Evolutionary conservation across 2,888 invertebrate genomes (phyloP).

Genomic region (Cyrtodaria siliqua): DNA sequence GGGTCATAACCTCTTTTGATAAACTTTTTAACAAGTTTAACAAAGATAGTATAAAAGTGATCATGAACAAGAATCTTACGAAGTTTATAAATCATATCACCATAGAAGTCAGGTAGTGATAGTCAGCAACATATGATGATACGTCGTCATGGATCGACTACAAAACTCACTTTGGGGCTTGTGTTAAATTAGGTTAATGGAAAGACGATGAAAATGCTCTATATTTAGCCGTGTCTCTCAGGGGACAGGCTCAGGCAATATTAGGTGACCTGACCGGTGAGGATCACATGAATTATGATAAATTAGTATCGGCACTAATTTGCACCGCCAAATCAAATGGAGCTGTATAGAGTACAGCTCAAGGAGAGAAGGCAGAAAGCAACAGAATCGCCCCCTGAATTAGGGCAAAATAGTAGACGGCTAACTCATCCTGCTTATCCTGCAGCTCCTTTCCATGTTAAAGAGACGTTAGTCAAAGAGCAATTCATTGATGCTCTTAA

Average conservation of each 20-base stretch:
- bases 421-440: conserved; percentile 4
- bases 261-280: conserved; percentile 16
- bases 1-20: no score
- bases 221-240: conserved; percentile 19
- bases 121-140: conserved; percentile 41
- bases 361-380: background rate
- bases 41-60: no score
- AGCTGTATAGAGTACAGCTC: conserved; percentile 9
- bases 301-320: background rate
- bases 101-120: no score
- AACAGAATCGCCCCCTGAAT: background rate
- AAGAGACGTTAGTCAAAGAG: conserved; percentile 4
- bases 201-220: conserved; percentile 29
- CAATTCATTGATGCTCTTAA: conserved; percentile 6
- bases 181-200: conserved; percentile 27
- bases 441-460: background rate
- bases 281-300: background rate
- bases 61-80: no score
- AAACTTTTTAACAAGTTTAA: no score
- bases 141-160: conserved; percentile 33
- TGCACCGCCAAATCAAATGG: conserved; percentile 7
- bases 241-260: conserved; percentile 29
- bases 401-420: conserved; percentile 1
- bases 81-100: no score
- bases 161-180: conserved; percentile 41